These are phyloP conservation scores for Streptopelia turtur DNA, from an alignment of 2,797 vertebrate genomes.

Conservation along the genomic window DNA sequence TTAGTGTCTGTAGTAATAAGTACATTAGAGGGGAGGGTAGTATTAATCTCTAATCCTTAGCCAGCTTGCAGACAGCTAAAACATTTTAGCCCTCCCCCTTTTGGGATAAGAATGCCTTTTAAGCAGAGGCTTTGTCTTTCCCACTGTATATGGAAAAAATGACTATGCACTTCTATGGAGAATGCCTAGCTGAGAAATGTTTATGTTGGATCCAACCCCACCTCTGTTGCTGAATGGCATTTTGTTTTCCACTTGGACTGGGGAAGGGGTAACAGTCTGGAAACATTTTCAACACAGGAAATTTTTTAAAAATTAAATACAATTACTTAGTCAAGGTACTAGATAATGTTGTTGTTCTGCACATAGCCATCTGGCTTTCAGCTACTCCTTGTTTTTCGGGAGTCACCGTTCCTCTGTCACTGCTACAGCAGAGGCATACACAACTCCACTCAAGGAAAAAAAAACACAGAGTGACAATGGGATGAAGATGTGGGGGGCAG, in stretches of 20 bases:
- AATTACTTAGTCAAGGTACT: slow-evolving; percentile 36
- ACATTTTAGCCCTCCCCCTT: background rate
- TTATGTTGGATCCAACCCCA: slow-evolving; percentile 81
- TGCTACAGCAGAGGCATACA: background rate
- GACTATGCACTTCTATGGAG: slow-evolving; percentile 71
- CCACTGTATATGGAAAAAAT: slow-evolving; percentile 83
- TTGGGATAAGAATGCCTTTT: slow-evolving; percentile 74
- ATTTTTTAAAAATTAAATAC: slow-evolving; percentile 35
- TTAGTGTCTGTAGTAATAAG: background rate
- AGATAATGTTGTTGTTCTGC: slow-evolving; percentile 46
- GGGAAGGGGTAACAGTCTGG: slow-evolving; percentile 72
- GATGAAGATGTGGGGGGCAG: background rate
- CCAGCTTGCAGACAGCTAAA: slow-evolving; percentile 4
- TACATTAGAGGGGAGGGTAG: background rate
- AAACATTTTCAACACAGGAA: slow-evolving; percentile 72
- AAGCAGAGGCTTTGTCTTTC: slow-evolving; percentile 80
- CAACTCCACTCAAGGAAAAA: background rate
- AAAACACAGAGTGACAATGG: background rate
- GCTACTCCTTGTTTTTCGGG: background rate
- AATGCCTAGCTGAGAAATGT: slow-evolving; percentile 77
- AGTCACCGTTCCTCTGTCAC: background rate
- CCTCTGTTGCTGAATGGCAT: slow-evolving; percentile 78
- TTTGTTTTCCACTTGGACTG: slow-evolving; percentile 77
- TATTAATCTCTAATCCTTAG: slow-evolving; percentile 14
- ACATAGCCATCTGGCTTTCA: slow-evolving; percentile 9